Evolutionary conservation across 2,888 invertebrate species (phyloP).

Genomic region (Aleiodes alternator): DNA sequence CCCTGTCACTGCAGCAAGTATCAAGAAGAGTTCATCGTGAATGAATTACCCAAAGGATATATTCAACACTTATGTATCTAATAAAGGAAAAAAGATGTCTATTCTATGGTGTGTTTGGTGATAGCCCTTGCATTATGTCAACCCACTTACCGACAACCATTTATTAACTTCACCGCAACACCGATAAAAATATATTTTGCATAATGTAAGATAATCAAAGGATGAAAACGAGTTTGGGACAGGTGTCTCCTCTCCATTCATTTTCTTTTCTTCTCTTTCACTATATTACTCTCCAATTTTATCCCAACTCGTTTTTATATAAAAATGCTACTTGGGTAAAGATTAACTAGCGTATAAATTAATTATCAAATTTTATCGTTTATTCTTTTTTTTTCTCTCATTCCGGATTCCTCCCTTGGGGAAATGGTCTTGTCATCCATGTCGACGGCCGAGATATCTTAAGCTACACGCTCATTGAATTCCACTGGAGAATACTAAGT

Average conservation of each 20-base stretch:
- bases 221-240: slow-evolving; percentile 68
- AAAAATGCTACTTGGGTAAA: neutral
- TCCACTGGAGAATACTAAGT: slow-evolving; percentile 58
- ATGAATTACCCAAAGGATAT: slow-evolving; percentile 44
- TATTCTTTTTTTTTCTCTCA: slow-evolving; percentile 33
- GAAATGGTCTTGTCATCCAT: slow-evolving; percentile 40
- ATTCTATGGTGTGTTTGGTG: slow-evolving; percentile 60
- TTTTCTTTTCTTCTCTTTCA: slow-evolving; percentile 51
- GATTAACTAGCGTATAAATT: slow-evolving; percentile 20
- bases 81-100: slow-evolving; percentile 63
- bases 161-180: slow-evolving; percentile 66
- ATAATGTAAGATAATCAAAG: slow-evolving; percentile 73
- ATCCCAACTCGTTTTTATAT: slow-evolving; percentile 7
- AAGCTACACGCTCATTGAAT: slow-evolving; percentile 45
- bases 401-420: neutral
- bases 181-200: slow-evolving; percentile 68
- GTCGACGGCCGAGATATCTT: slow-evolving; percentile 43
- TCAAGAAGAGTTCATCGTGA: slow-evolving; percentile 32
- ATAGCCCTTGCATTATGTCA: slow-evolving; percentile 73
- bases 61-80: slow-evolving; percentile 45
- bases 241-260: slow-evolving; percentile 64
- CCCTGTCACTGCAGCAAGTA: neutral
- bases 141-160: slow-evolving; percentile 72
- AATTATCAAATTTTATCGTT: neutral
- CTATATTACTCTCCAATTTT: neutral